Conservation (phyloP, 2,888 invertebrate species). For the Portevinia maculata region DNA sequence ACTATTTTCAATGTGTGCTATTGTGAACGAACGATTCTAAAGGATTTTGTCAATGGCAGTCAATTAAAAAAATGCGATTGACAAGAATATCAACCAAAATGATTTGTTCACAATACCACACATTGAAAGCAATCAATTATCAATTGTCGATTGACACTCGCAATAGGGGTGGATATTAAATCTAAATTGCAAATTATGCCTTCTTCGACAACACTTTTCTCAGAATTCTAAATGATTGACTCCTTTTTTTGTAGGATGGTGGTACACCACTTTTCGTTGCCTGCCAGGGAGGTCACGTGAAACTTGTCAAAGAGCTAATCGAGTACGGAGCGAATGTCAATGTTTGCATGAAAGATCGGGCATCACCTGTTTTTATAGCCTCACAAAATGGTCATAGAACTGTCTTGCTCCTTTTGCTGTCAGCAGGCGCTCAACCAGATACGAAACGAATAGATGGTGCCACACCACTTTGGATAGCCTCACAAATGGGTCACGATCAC, state of each 20-base stretch:
- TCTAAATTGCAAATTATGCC: too few species aligned
- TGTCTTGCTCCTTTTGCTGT: constrained; percentile 88
- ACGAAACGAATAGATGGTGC: constrained; percentile 91
- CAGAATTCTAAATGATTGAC: neutral
- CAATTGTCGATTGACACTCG: too few species aligned
- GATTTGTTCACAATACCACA: too few species aligned
- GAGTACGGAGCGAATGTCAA: constrained; percentile 92
- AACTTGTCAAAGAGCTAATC: constrained; percentile 93
- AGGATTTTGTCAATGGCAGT: too few species aligned
- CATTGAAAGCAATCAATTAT: too few species aligned
- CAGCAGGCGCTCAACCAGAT: constrained; percentile 89
- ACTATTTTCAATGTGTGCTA: too few species aligned
- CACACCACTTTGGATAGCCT: constrained; percentile 96
- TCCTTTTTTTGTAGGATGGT: constrained; percentile 88
- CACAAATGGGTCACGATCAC: constrained; percentile 96
- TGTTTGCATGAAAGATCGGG: constrained; percentile 94
- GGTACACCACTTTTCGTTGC: constrained; percentile 96
- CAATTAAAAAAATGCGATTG: too few species aligned
- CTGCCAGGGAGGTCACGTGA: constrained; percentile 94
- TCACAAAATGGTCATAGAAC: constrained; percentile 96
- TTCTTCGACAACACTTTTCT: too few species aligned
- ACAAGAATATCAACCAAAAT: too few species aligned
- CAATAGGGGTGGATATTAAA: too few species aligned
- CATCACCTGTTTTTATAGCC: constrained; percentile 95
- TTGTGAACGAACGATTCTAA: too few species aligned